These are phyloP conservation scores for Malurus cyaneus DNA, from an alignment of 2,113 vertebrate species.

Conservation along the genomic window DNA sequence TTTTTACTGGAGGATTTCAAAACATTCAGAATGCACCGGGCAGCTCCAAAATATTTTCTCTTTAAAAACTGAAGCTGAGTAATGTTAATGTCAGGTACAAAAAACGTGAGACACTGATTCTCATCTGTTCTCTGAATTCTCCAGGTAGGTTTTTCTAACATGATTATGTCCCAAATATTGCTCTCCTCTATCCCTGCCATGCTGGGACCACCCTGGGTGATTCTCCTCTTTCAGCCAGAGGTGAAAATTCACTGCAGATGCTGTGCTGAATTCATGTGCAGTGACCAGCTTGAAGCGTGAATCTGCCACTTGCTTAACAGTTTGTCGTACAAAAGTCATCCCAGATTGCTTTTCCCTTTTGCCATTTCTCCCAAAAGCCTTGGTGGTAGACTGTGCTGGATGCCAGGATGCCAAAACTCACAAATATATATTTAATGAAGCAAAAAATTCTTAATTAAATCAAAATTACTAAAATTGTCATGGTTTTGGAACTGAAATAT, in stretches of 20 bases:
- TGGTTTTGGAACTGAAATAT: not conserved
- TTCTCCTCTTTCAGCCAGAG: not conserved
- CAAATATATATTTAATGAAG: rapidly evolving
- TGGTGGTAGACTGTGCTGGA: not conserved
- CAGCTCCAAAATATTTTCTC: not conserved
- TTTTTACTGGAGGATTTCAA: not conserved
- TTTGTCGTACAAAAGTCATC: not conserved
- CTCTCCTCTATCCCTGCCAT: not conserved
- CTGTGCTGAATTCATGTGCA: not conserved
- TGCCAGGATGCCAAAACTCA: not conserved
- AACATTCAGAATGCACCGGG: not conserved
- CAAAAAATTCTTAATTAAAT: not conserved
- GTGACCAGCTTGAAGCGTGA: not conserved
- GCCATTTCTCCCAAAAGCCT: not conserved
- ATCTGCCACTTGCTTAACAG: not conserved
- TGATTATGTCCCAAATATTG: not conserved
- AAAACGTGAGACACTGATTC: not conserved
- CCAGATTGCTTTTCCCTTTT: not conserved
- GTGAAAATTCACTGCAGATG: conserved; percentile 17
- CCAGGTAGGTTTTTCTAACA: not conserved
- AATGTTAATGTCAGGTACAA: not conserved
- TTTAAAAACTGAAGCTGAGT: not conserved
- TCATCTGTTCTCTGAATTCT: not conserved
- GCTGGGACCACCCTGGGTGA: not conserved
- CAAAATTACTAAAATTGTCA: not conserved